Base-by-base conservation (phyloP, 2,113 vertebrate genomes). In the Muntiacus reevesi region DNA sequence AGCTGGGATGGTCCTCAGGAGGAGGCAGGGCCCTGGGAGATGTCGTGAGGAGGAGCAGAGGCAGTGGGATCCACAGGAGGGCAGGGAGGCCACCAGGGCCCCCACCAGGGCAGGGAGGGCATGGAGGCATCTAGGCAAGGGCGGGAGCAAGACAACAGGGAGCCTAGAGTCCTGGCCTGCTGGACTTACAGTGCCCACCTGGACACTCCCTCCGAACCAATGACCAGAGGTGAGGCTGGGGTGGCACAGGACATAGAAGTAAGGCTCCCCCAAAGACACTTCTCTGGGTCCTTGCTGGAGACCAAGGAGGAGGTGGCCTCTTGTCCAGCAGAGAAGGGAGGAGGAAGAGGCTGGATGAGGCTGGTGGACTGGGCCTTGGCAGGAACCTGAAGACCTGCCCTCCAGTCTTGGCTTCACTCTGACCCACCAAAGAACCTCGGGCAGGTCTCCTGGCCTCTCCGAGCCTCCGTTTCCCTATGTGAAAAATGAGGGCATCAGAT, bases 161-260 rank as follows among this genome's bases (percentile, higher is more conserved):
- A 60, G 52, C 45, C 62, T 4, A 2, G 83, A 47, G 47, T 28
- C n/a, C 30, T 81, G 27, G 67, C 36, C 67, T 64, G 47, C n/a
- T 54, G 74, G 64, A 15, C 62, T 67, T 36, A 30, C 17, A 79
- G 23, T n/a, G 91, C 8, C 28, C 54, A 54, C 30, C 33, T 25
- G 60, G 16, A 64, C 14, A 45, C 0, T 6, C 27, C 17, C 57
- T 55, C 36, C 27, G 36, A 33, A 17, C n/a, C 25, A 2, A 1
- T 0, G 6, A 27, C 23, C 27, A 1, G 2, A 8, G 15, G 23
- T 8, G 16, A 33, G 25, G 28, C 45, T 14, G 10, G 78, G 28
- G 6, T 25, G n/a, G 1, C 11, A 0, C 0, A 12, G 54, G 50
- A 16, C 17, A 13, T 1, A 17, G 33, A 36, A 33, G 28, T 27